Conservation (phyloP, 2,797 vertebrate genomes). For the Micromesistius poutassou region DNA sequence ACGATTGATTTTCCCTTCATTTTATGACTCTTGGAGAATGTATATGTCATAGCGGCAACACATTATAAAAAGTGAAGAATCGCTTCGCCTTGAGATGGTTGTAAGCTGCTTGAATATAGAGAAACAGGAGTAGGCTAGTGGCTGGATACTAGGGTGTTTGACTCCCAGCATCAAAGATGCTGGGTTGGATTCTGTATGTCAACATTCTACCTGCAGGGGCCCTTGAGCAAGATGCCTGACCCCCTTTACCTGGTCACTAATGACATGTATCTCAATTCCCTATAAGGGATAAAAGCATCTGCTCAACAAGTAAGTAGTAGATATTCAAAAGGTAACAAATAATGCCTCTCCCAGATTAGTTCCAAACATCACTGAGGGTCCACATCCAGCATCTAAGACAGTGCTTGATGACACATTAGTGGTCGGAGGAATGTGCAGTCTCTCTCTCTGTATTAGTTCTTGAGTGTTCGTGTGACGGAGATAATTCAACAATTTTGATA, state of each 20-base stretch:
- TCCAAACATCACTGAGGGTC: too few species aligned
- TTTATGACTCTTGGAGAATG: not conserved
- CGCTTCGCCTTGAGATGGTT: not conserved
- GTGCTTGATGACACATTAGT: not conserved
- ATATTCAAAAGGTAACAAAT: not conserved
- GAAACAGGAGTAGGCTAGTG: not conserved
- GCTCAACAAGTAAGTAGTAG: not conserved
- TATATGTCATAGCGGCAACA: not conserved
- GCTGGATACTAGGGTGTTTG: not conserved
- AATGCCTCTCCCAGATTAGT: too few species aligned
- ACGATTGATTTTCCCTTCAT: not conserved
- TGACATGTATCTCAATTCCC: not conserved
- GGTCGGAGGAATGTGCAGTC: not conserved
- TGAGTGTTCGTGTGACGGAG: too few species aligned
- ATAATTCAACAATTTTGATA: too few species aligned
- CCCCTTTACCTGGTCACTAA: not conserved
- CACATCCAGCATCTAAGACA: not conserved
- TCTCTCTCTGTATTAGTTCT: not conserved
- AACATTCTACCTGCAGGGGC: not conserved
- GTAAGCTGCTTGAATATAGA: not conserved
- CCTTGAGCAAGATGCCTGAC: not conserved
- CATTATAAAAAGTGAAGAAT: not conserved
- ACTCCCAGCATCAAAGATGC: not conserved
- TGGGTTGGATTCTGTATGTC: not conserved
- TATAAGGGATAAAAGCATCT: not conserved